Base-by-base conservation (phyloP, 2,797 vertebrate genomes). In the Lycodopsis pacificus region DNA sequence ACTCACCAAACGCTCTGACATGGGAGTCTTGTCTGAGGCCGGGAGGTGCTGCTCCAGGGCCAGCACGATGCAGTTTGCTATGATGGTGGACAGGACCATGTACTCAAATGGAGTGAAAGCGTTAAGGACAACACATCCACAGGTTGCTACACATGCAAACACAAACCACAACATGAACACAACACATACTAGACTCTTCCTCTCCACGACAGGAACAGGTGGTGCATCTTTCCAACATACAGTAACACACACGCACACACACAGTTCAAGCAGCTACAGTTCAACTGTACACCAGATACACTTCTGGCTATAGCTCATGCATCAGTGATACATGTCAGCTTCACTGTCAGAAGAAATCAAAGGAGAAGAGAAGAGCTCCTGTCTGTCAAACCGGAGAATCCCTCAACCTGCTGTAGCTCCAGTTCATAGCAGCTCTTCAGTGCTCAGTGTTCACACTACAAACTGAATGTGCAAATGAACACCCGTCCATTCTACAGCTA, bases 1-100 rank as follows among this genome's bases (percentile, higher is more conserved):
- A 97, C 98, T 98, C 88, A 99, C 98, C 97, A 99, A 30, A 81
- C 97, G 95, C 86, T 98, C 96, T 11, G 98, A 99, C 97, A 99
- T 97, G 1, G 98, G 97, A 0, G 98, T 99, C 93, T 99, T 98
- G 94, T 99, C 98, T 42, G 83, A 95, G 51, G 97, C 97, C 0
- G 98, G 98, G n/a, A 99, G 95, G 91, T 99, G 98, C 85, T 99
- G 97, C 85, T 99, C 98, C 96, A 99, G 85, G 5, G 98, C 98
- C 95, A 99, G 90, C 67, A 99, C 98, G 3, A 99, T 99, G 90
- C 98, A 99, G 94, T 99, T 99, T 87, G 98, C 98, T 82, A 99
- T 99, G 80, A 99, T 99, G 87, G 98, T 99, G 90, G 98, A 97
- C 89, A 99, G 94, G 93, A 99, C 98, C 97, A 99, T 97, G 91